Percentiles rank a stretch among this genome's conserved stretches.
Conservation (phyloP, 2,113 vertebrate genomes). For the Oryzias melastigma region DNA sequence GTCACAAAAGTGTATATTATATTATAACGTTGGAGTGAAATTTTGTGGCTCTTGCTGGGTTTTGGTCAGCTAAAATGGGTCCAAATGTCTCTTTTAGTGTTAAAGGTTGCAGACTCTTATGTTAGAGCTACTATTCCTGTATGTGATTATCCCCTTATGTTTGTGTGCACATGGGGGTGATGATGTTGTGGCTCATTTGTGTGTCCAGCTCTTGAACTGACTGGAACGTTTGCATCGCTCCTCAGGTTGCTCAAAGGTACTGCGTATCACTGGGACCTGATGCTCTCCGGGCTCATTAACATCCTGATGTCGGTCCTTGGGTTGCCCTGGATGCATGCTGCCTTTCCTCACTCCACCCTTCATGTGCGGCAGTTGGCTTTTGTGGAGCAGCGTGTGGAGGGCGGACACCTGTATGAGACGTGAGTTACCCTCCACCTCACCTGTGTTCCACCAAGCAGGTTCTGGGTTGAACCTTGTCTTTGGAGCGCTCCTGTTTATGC, state of each 20-base stretch:
- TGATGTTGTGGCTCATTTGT: no score
- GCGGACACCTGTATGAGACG: slow-evolving; percentile 96
- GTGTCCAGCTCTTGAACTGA: background rate
- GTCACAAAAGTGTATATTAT: no score
- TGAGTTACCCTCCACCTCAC: slow-evolving; percentile 73
- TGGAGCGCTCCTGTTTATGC: slow-evolving; percentile 42
- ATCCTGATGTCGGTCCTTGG: slow-evolving; percentile 91
- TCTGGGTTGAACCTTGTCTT: slow-evolving; percentile 48
- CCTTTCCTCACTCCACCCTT: slow-evolving; percentile 94
- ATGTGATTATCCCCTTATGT: no score
- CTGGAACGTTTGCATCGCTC: slow-evolving; percentile 12
- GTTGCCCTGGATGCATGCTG: slow-evolving; percentile 96
- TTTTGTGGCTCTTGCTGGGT: no score
- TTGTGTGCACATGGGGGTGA: no score
- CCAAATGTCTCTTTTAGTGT: no score
- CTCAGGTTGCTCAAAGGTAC: slow-evolving; percentile 94
- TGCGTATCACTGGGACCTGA: slow-evolving; percentile 98
- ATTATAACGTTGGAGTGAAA: no score
- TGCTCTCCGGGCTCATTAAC: slow-evolving; percentile 94
- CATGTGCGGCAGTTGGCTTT: slow-evolving; percentile 94
- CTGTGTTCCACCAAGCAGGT: slow-evolving; percentile 26
- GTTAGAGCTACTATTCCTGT: no score
- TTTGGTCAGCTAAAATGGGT: no score
- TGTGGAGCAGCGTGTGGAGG: slow-evolving; percentile 94
- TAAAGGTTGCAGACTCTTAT: no score